Conservation (phyloP, 2,888 invertebrate genomes). For the Dysmachus trigonus region DNA sequence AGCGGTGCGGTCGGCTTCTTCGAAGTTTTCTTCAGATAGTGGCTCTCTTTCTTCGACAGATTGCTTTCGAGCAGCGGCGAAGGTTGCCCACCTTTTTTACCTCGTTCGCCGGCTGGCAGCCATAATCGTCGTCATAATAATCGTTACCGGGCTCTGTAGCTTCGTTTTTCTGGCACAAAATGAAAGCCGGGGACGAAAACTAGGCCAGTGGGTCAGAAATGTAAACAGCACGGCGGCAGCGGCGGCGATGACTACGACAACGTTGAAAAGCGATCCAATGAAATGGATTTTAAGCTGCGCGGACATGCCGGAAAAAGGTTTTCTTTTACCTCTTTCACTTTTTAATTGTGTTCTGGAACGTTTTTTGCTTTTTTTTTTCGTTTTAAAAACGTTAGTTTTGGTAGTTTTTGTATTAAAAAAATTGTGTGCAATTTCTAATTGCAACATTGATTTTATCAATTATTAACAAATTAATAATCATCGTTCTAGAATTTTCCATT, state of each 20-base stretch:
- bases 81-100: background rate
- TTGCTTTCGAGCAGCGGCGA: background rate
- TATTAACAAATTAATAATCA: no score
- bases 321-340: background rate
- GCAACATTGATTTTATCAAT: no score
- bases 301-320: background rate
- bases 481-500: no score
- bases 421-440: background rate
- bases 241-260: background rate
- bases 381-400: background rate
- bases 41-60: background rate
- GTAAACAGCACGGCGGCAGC: no score
- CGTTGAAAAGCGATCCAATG: background rate
- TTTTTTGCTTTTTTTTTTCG: background rate
- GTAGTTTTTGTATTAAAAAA: background rate
- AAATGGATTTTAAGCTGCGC: background rate
- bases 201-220: background rate
- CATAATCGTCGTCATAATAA: background rate
- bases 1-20: background rate
- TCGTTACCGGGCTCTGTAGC: background rate
- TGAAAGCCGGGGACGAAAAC: background rate
- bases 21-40: background rate
- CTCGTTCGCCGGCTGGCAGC: background rate
- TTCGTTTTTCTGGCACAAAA: background rate
- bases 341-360: background rate